Conservation (phyloP, 2,888 invertebrate species). For the Drosophila rubida region DNA sequence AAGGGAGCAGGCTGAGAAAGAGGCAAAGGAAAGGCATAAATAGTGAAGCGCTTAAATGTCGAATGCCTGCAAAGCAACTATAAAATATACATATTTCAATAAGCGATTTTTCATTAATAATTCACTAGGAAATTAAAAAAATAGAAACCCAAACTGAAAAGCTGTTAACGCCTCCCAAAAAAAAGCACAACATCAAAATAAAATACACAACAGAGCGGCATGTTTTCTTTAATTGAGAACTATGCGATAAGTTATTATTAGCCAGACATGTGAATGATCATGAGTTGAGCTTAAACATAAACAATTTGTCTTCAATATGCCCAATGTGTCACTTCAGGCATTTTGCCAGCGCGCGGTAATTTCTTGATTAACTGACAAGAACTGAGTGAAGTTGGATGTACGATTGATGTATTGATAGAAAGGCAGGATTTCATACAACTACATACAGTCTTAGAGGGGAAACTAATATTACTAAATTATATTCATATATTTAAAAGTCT, state of each 20-base stretch:
- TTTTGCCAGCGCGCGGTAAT: neutral
- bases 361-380: neutral
- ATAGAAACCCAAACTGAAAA: slow-evolving; percentile 30
- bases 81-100: slow-evolving; percentile 74
- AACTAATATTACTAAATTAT: neutral
- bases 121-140: slow-evolving; percentile 63
- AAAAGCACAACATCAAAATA: neutral
- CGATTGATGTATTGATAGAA: neutral
- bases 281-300: slow-evolving; percentile 23
- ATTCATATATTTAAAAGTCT: neutral
- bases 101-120: slow-evolving; percentile 72
- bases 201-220: slow-evolving; percentile 2
- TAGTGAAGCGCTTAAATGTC: slow-evolving; percentile 68
- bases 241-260: slow-evolving; percentile 45
- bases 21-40: slow-evolving; percentile 67
- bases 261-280: slow-evolving; percentile 36
- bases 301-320: slow-evolving; percentile 45
- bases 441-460: neutral
- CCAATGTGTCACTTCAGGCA: slow-evolving; percentile 32
- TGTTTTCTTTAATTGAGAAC: slow-evolving; percentile 55
- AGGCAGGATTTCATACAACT: neutral
- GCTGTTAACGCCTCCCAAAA: slow-evolving; percentile 60
- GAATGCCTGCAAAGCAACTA: slow-evolving; percentile 64
- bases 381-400: neutral
- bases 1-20: slow-evolving; percentile 40